These are phyloP conservation scores for Brachyhypopomus occidentalis DNA, from an alignment of 2,113 vertebrate genomes.

Conservation along the genomic window DNA sequence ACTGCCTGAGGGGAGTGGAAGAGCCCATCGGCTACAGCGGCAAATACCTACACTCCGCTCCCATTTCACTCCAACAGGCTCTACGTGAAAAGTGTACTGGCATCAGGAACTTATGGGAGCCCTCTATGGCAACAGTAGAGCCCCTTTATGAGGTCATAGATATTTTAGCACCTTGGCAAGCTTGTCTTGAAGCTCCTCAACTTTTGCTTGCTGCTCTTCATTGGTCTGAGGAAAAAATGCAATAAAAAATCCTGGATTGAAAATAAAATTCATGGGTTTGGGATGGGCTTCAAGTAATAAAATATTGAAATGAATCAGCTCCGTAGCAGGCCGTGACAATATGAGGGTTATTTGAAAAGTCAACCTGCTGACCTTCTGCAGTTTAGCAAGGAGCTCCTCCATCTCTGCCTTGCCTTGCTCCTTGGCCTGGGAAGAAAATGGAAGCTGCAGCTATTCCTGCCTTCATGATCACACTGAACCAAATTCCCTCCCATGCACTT, in stretches of 20 bases:
- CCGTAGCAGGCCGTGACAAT: background rate
- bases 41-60: too few species aligned
- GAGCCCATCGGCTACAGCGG: background rate
- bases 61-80: too few species aligned
- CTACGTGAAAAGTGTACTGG: too few species aligned
- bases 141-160: background rate
- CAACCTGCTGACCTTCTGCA: constrained; percentile 86
- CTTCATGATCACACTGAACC: too few species aligned
- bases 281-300: background rate
- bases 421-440: constrained; percentile 79
- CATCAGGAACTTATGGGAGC: too few species aligned
- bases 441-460: too few species aligned
- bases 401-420: constrained; percentile 93
- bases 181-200: constrained; percentile 95
- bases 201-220: constrained; percentile 90
- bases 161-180: constrained; percentile 83
- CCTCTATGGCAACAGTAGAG: too few species aligned
- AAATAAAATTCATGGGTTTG: background rate
- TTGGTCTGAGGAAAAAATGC: constrained; percentile 77
- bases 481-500: background rate
- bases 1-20: constrained; percentile 76
- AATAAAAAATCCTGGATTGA: background rate
- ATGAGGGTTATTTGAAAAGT: background rate
- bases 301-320: background rate
- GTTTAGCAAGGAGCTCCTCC: constrained; percentile 84